A percentile compares a stretch with the other conserved stretches of the same genome.
Evolutionary conservation across 1,140 invertebrate species (phyloP).

Genomic region (Megalonaias nervosa): DNA sequence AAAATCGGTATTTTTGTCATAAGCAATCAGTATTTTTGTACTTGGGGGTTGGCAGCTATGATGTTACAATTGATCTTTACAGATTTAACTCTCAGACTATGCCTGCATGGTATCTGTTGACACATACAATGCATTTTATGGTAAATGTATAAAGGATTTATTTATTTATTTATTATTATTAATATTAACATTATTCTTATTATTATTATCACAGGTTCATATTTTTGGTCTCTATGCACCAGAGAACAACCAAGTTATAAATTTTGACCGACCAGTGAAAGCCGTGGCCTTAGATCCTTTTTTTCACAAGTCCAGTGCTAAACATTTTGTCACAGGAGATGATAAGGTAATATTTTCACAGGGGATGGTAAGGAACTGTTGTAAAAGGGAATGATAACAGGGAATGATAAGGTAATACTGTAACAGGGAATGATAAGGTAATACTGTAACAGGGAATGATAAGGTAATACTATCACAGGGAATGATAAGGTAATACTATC

Average conservation of each 20-base stretch:
- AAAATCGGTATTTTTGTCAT: too few species aligned
- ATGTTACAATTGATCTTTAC: too few species aligned
- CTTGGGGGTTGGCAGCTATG: too few species aligned
- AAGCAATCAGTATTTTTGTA: too few species aligned
- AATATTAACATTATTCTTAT: not conserved
- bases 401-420: constrained; percentile 73
- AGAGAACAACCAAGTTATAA: constrained; percentile 86
- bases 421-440: too few species aligned
- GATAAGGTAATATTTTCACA: constrained; percentile 62
- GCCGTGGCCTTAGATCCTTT: constrained; percentile 91
- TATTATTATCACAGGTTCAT: constrained; percentile 64
- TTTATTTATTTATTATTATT: not conserved
- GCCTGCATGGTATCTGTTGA: too few species aligned
- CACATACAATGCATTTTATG: too few species aligned
- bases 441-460: too few species aligned
- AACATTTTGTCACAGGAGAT: constrained; percentile 86
- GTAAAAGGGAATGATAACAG: constrained; percentile 72
- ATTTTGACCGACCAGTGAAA: constrained; percentile 87
- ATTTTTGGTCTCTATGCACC: constrained; percentile 83
- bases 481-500: constrained; percentile 68
- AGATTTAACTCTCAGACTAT: too few species aligned
- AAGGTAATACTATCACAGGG: constrained; percentile 79
- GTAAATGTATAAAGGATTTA: too few species aligned
- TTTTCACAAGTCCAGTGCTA: constrained; percentile 83
- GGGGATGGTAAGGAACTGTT: too few species aligned